Conservation (phyloP, 2,888 invertebrate genomes). For the Cartodere bifasciata region DNA sequence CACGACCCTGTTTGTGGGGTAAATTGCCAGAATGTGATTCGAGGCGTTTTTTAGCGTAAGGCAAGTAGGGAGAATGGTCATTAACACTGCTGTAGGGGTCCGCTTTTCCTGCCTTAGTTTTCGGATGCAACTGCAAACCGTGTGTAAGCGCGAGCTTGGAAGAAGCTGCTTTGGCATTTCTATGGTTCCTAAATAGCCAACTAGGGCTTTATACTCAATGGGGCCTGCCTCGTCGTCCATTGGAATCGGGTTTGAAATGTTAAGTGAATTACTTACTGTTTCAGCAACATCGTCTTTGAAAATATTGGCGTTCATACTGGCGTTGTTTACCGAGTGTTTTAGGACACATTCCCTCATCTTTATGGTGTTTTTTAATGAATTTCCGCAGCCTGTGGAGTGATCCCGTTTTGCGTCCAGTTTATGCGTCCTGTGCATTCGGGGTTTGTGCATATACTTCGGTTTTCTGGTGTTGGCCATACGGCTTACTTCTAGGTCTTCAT, state of each 20-base stretch:
- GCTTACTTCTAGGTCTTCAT: conserved; percentile 53
- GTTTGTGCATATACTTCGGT: conserved; percentile 47
- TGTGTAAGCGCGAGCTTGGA: conserved; percentile 59
- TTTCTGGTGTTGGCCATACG: conserved; percentile 41
- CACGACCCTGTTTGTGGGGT: conserved; percentile 72
- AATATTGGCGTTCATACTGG: conserved; percentile 16
- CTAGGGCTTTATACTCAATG: conserved; percentile 70
- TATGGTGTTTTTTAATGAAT: conserved; percentile 15
- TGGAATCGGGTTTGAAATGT: conserved; percentile 18
- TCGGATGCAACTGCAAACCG: conserved; percentile 77
- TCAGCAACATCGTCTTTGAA: conserved; percentile 13
- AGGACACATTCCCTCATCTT: conserved; percentile 15
- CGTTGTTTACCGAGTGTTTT: conserved; percentile 14
- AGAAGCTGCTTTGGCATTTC: conserved; percentile 83
- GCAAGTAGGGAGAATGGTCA: conserved; percentile 71
- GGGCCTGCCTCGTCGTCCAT: conserved; percentile 37
- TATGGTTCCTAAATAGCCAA: conserved; percentile 91
- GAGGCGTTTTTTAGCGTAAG: conserved; percentile 67
- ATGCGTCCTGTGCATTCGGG: conserved; percentile 18
- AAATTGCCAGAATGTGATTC: conserved; percentile 71
- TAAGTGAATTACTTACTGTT: conserved; percentile 13
- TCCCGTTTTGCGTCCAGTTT: conserved; percentile 14
- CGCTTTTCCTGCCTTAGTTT: conserved; percentile 81
- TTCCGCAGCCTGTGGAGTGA: no score
- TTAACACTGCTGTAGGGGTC: conserved; percentile 69